These are phyloP conservation scores for Leptestheria dahalacensis DNA, from an alignment of 1,140 invertebrate genomes.

Conservation along the genomic window DNA sequence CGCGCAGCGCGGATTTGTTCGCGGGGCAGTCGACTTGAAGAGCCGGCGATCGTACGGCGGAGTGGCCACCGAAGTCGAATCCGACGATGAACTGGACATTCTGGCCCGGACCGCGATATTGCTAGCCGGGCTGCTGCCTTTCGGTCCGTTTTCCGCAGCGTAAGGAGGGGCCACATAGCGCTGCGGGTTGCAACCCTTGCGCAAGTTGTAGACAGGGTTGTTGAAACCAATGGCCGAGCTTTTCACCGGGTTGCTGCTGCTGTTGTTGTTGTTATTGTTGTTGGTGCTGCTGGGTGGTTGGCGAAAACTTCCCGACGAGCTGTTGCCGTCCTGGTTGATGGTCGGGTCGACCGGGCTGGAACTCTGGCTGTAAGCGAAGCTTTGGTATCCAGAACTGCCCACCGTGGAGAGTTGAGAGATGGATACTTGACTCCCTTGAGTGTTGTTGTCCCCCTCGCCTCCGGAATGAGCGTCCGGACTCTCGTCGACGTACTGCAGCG, in stretches of 20 bases:
- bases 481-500: conserved; percentile 43
- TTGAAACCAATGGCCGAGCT: conserved; percentile 61
- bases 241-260: conserved; percentile 16
- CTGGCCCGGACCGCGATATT: conserved; percentile 12
- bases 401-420: conserved; percentile 67
- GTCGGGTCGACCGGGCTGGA: conserved; percentile 69
- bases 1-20: conserved; percentile 25
- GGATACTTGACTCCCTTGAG: conserved; percentile 52
- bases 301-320: conserved; percentile 27
- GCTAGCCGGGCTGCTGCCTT: conserved; percentile 20
- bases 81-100: conserved; percentile 18
- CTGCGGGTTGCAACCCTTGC: conserved; percentile 16
- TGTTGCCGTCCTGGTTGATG: conserved; percentile 16
- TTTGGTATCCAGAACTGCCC: conserved; percentile 77
- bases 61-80: conserved; percentile 23
- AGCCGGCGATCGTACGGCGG: conserved; percentile 21
- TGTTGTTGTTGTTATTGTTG: conserved; percentile 17
- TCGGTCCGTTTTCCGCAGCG: conserved; percentile 20
- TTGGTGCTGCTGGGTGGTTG: conserved; percentile 22
- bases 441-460: conserved; percentile 28
- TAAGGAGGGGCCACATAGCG: conserved; percentile 20
- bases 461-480: conserved; percentile 40
- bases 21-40: conserved; percentile 25
- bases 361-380: conserved; percentile 76
- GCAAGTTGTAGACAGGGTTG: conserved; percentile 57